Percentiles rank a stretch among this genome's conserved stretches.
These are phyloP conservation scores for Chunga burmeisteri DNA, from an alignment of 2,113 vertebrate genomes.

Conservation along the genomic window DNA sequence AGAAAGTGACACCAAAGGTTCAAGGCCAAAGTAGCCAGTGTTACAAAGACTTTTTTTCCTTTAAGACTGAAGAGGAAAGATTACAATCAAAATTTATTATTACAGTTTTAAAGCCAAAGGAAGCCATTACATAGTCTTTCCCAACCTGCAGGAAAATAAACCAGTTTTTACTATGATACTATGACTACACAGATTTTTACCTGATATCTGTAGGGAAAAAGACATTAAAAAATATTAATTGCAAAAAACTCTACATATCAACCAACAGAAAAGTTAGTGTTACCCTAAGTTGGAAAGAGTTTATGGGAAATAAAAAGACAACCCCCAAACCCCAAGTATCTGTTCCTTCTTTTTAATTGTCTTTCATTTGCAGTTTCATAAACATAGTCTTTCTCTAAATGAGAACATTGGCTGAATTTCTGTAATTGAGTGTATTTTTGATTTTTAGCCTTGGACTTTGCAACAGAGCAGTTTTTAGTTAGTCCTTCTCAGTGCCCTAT, in stretches of 20 bases:
- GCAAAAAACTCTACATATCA: not conserved
- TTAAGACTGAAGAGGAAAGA: not conserved
- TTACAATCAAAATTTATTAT: not conserved
- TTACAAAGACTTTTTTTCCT: not conserved
- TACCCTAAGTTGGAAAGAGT: not conserved
- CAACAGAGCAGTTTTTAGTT: not conserved
- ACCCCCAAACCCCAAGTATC: fast-evolving
- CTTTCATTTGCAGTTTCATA: not conserved
- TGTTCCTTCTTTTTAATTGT: not conserved
- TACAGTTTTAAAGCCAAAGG: not conserved
- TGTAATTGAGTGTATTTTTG: not conserved
- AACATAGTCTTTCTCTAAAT: not conserved
- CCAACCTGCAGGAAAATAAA: not conserved
- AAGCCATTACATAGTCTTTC: not conserved
- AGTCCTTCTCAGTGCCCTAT: not conserved
- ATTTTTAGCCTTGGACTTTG: not conserved
- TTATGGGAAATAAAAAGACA: not conserved
- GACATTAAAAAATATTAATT: not conserved
- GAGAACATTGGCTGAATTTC: not conserved
- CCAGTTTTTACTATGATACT: not conserved
- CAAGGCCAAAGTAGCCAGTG: not conserved
- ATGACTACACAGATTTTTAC: not conserved
- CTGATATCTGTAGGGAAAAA: not conserved
- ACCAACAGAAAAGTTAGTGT: not conserved
- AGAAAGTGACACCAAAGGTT: not conserved